Percentiles rank a stretch among this genome's conserved stretches.
These are phyloP conservation scores for Miichthys miiuy DNA, from an alignment of 2,797 vertebrate species.

Conservation along the genomic window DNA sequence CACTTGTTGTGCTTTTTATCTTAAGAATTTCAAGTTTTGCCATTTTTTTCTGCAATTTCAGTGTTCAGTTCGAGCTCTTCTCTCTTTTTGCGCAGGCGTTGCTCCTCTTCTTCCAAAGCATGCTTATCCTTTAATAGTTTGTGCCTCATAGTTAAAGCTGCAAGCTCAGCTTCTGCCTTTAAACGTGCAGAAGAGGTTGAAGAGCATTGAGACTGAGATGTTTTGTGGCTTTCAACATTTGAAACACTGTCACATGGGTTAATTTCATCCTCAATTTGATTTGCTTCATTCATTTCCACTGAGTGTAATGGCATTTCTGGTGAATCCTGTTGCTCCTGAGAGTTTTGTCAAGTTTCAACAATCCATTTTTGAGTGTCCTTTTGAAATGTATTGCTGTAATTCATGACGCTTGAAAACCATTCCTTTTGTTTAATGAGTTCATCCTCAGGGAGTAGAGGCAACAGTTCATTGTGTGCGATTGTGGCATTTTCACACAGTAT, in stretches of 20 bases:
- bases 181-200: no score
- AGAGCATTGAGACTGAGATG: no score
- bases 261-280: no score
- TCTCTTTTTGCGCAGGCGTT: no score
- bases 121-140: no score
- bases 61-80: no score
- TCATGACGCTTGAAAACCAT: constrained; percentile 17
- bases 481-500: neutral
- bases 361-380: no score
- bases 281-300: neutral
- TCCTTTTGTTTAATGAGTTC: constrained; percentile 20
- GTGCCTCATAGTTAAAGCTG: no score
- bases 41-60: neutral
- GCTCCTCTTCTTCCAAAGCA: no score
- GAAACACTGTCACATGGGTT: no score
- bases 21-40: neutral
- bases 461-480: constrained; percentile 1
- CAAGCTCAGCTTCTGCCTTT: no score
- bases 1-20: no score
- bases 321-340: neutral
- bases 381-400: constrained; percentile 8
- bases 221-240: neutral
- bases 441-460: constrained; percentile 15
- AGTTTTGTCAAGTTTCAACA: neutral
- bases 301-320: constrained; percentile 1